phyloP scores from a whole-genome alignment of 2,888 invertebrate genomes.

The Caenorhabditis macrosperma region DNA sequence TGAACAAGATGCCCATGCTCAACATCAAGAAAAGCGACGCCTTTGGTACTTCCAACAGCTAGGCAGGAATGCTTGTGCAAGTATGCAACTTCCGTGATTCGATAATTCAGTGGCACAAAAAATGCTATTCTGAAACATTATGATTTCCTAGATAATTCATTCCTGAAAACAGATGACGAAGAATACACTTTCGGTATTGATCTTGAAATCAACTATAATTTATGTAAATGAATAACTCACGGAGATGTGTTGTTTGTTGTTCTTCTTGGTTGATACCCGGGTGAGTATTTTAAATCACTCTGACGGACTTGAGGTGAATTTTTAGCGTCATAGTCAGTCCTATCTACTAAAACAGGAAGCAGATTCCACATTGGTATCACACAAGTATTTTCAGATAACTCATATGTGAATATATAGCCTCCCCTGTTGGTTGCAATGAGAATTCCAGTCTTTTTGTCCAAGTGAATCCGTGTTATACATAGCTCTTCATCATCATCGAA shows the following conservation, averaged over 20 bases:
- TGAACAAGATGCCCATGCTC: slow-evolving; percentile 16
- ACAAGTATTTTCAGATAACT: slow-evolving; percentile 4
- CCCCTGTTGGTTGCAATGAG: slow-evolving; percentile 40
- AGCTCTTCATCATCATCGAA: slow-evolving; percentile 46
- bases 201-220: not conserved
- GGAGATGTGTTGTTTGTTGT: slow-evolving; percentile 12
- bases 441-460: slow-evolving; percentile 36
- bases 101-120: slow-evolving; percentile 12
- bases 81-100: slow-evolving; percentile 16
- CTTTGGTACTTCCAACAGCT: slow-evolving; percentile 21
- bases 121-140: slow-evolving; percentile 25
- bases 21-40: slow-evolving; percentile 26
- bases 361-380: too few species aligned
- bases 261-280: slow-evolving; percentile 31
- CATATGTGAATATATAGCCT: slow-evolving; percentile 42
- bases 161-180: not conserved
- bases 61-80: slow-evolving; percentile 34
- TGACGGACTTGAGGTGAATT: not conserved
- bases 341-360: not conserved
- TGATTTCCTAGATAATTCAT: too few species aligned
- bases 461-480: slow-evolving; percentile 16
- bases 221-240: slow-evolving; percentile 8
- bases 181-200: too few species aligned
- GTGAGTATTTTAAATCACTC: not conserved
- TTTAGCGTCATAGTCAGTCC: not conserved